Percentiles rank a stretch among this genome's conserved stretches.
Conservation (phyloP, 2,113 vertebrate species). For the Numida meleagris region DNA sequence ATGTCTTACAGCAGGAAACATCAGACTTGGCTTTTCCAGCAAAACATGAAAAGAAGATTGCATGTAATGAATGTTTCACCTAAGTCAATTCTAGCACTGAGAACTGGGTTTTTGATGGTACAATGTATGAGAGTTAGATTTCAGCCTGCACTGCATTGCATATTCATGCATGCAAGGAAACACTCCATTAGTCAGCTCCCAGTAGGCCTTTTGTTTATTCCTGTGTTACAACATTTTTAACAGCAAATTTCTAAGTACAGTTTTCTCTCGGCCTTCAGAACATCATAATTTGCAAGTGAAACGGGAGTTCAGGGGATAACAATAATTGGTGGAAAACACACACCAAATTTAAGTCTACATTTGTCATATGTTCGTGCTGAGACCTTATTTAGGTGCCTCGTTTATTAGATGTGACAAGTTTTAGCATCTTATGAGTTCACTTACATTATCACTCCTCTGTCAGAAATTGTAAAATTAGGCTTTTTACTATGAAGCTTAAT, state of each 20-base stretch:
- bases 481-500: neutral
- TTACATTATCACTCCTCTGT: neutral
- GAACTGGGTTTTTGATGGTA: neutral
- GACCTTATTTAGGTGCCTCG: neutral
- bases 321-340: neutral
- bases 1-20: neutral
- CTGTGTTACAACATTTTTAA: neutral
- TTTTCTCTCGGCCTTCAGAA: neutral
- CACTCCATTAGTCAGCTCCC: neutral
- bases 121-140: neutral
- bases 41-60: neutral
- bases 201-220: neutral
- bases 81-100: constrained; percentile 4
- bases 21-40: neutral
- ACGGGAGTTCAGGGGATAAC: neutral
- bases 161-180: neutral
- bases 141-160: neutral
- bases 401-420: neutral
- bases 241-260: neutral
- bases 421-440: neutral
- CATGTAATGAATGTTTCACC: neutral
- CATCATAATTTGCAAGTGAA: neutral
- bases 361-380: neutral
- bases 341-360: neutral
- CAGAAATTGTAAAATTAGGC: neutral